phyloP scores from a whole-genome alignment of 2,888 invertebrate species.

The Torymus aiolomorphi region DNA sequence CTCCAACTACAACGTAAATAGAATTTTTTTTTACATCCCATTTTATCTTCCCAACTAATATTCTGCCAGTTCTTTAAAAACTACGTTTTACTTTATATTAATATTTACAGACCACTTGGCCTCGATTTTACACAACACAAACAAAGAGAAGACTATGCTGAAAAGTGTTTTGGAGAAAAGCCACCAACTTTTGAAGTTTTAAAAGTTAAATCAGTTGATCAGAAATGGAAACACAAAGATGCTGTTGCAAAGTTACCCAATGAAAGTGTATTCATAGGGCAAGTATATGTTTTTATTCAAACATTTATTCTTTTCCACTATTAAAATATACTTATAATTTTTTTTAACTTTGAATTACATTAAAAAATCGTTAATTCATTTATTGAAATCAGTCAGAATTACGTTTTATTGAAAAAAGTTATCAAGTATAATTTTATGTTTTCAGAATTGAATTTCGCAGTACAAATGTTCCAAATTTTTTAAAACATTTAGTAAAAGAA shows the following conservation, averaged over 20 bases:
- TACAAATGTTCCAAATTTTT: constrained; percentile 61
- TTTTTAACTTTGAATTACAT: too few species aligned
- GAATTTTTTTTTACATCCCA: constrained; percentile 9
- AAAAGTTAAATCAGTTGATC: constrained; percentile 59
- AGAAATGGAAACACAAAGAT: constrained; percentile 59
- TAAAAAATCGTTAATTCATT: too few species aligned
- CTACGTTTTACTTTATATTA: background rate
- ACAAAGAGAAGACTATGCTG: constrained; percentile 63
- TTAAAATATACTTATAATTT: background rate
- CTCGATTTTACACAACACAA: constrained; percentile 67
- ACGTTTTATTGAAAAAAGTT: background rate
- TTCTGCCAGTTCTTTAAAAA: background rate
- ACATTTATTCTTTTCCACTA: background rate
- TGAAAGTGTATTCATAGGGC: constrained; percentile 61
- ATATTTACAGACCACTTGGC: constrained; percentile 61
- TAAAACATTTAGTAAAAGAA: constrained; percentile 64
- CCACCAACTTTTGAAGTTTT: constrained; percentile 66
- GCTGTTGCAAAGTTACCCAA: constrained; percentile 57
- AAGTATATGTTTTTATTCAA: constrained; percentile 47
- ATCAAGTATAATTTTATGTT: constrained; percentile 1
- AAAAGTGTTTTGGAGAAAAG: constrained; percentile 65
- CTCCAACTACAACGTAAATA: constrained; percentile 61
- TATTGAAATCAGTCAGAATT: too few species aligned
- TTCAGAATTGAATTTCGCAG: constrained; percentile 70
- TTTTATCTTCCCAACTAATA: background rate